Evolutionary conservation across 2,113 vertebrate species (phyloP).

Genomic region (Synchiropus splendidus): DNA sequence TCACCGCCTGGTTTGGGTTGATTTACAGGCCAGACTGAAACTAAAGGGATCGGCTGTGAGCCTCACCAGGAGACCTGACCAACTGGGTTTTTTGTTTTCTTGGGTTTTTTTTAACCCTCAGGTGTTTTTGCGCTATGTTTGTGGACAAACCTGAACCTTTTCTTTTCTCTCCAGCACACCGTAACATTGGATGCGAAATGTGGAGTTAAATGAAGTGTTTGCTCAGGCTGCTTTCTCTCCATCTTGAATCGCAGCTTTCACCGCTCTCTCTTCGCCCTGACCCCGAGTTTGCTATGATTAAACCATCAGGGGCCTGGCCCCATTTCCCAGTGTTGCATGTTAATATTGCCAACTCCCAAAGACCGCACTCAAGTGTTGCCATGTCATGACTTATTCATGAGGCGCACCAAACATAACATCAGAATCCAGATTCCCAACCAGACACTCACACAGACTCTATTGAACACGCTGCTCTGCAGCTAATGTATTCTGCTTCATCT

Average conservation of each 20-base stretch:
- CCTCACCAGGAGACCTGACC: background rate
- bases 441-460: constrained; percentile 2
- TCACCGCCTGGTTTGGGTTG: background rate
- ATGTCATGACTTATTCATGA: constrained; percentile 62
- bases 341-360: constrained; percentile 44
- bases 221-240: no score
- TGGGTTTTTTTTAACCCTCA: background rate
- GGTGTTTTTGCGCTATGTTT: background rate
- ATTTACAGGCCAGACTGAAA: background rate
- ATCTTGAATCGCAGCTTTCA: no score
- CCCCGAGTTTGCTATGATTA: constrained; percentile 11
- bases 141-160: no score
- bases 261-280: background rate
- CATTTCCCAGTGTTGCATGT: constrained; percentile 56
- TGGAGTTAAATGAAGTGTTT: no score
- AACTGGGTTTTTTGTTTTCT: background rate
- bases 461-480: background rate
- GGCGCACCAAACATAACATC: constrained; percentile 33
- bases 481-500: no score
- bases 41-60: background rate
- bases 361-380: constrained; percentile 44
- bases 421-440: constrained; percentile 10
- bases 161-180: no score
- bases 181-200: no score
- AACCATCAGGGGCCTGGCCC: constrained; percentile 51